phyloP scores from a whole-genome alignment of 2,113 vertebrate genomes.

The Turnix velox region DNA sequence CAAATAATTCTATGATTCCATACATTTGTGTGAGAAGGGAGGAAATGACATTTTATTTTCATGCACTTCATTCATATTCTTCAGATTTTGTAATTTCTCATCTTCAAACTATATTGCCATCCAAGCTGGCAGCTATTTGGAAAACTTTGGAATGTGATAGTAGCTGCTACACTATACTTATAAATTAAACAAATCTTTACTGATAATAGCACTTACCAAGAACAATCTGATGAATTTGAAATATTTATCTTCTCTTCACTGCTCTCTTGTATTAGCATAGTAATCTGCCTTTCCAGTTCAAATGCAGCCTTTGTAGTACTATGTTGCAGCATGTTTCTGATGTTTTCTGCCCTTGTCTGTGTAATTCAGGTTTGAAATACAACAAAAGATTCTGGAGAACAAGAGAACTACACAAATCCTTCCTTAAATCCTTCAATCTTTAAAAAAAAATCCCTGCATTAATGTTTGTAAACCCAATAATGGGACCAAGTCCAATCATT shows the following conservation, averaged over 20 bases:
- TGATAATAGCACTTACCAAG: neutral
- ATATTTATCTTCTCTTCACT: slow-evolving; percentile 19
- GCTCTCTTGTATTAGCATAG: neutral
- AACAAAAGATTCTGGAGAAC: slow-evolving; percentile 35
- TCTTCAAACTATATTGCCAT: neutral
- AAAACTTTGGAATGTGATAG: neutral
- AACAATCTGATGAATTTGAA: slow-evolving; percentile 20
- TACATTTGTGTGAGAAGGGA: neutral
- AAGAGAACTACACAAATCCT: slow-evolving; percentile 52
- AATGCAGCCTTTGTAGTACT: neutral
- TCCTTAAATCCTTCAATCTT: slow-evolving; percentile 50
- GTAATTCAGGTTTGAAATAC: slow-evolving; percentile 33
- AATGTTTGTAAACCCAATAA: slow-evolving; percentile 49
- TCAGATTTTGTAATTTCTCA: neutral
- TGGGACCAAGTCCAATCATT: slow-evolving; percentile 41
- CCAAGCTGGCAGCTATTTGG: neutral
- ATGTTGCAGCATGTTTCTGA: neutral
- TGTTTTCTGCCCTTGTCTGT: slow-evolving; percentile 9
- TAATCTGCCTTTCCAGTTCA: slow-evolving; percentile 34
- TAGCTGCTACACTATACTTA: neutral
- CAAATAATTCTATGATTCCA: neutral
- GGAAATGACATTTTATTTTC: neutral
- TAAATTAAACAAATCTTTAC: slow-evolving; percentile 26
- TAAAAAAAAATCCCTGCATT: slow-evolving; percentile 34
- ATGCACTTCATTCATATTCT: neutral